Percentiles rank a stretch among this genome's conserved stretches.
phyloP scores from a whole-genome alignment of 2,797 vertebrate species.

The Danio kyathit region DNA sequence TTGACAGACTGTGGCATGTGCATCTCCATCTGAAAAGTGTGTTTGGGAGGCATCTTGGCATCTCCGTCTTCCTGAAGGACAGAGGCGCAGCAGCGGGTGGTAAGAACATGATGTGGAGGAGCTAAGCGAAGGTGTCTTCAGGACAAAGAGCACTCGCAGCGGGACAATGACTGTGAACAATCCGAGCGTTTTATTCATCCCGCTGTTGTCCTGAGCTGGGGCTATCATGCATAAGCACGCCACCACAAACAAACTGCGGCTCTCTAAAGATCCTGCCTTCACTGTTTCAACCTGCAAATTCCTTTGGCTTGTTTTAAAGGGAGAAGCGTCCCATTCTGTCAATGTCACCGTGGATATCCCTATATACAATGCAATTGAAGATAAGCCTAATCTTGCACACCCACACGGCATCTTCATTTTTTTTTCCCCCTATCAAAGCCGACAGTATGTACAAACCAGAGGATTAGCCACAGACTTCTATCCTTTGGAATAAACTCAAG shows the following conservation, averaged over 20 bases:
- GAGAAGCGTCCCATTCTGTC: conserved; percentile 58
- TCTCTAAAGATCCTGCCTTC: conserved; percentile 27
- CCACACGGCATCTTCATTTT: conserved; percentile 59
- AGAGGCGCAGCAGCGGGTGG: background rate
- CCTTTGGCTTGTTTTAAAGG: conserved; percentile 53
- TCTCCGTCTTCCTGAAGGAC: conserved; percentile 41
- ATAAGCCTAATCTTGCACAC: conserved; percentile 63
- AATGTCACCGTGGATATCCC: conserved; percentile 62
- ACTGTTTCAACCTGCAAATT: conserved; percentile 46
- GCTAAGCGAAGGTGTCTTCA: conserved; percentile 33
- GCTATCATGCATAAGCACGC: conserved; percentile 48
- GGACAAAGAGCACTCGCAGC: conserved; percentile 20
- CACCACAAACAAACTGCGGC: conserved; percentile 49
- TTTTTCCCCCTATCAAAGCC: conserved; percentile 48
- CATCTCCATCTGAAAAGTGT: conserved; percentile 45
- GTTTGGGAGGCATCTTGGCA: conserved; percentile 47
- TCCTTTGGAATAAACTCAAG: conserved; percentile 52
- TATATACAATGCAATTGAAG: conserved; percentile 66
- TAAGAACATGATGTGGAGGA: conserved; percentile 10
- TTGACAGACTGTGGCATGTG: conserved; percentile 51
- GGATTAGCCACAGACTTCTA: conserved; percentile 59
- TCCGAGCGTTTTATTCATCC: conserved; percentile 43
- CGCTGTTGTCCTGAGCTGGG: conserved; percentile 43
- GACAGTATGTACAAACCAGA: conserved; percentile 51
- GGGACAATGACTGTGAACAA: conserved; percentile 31